Percentiles rank a stretch among this genome's conserved stretches.
Evolutionary conservation across 2,113 vertebrate species (phyloP).

Genomic region (Accipiter cooperii): DNA sequence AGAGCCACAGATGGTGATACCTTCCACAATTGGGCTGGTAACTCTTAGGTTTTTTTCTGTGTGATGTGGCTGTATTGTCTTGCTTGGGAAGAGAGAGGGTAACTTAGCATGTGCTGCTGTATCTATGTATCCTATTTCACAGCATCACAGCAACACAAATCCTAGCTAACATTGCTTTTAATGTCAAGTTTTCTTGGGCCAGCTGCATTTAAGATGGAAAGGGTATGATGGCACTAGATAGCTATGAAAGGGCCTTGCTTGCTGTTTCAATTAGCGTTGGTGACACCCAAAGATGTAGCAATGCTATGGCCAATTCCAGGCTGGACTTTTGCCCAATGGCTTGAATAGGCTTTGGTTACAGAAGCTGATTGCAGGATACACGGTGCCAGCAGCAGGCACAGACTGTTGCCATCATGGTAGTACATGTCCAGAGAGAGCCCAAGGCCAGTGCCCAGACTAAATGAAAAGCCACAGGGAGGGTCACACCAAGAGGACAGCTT

Average conservation of each 20-base stretch:
- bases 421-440: background rate
- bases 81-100: background rate
- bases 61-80: background rate
- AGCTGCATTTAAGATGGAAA: background rate
- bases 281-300: background rate
- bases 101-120: background rate
- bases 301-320: background rate
- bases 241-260: background rate
- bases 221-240: background rate
- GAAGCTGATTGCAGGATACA: background rate
- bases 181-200: background rate
- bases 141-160: background rate
- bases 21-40: background rate
- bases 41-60: background rate
- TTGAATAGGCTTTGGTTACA: background rate
- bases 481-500: background rate
- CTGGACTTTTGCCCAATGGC: background rate
- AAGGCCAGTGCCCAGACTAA: background rate
- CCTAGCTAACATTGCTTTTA: background rate
- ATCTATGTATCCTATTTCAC: background rate
- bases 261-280: background rate
- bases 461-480: background rate
- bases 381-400: background rate
- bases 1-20: fast-evolving
- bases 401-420: background rate